phyloP scores from a whole-genome alignment of 2,113 vertebrate genomes.

The Petroica traversi region DNA sequence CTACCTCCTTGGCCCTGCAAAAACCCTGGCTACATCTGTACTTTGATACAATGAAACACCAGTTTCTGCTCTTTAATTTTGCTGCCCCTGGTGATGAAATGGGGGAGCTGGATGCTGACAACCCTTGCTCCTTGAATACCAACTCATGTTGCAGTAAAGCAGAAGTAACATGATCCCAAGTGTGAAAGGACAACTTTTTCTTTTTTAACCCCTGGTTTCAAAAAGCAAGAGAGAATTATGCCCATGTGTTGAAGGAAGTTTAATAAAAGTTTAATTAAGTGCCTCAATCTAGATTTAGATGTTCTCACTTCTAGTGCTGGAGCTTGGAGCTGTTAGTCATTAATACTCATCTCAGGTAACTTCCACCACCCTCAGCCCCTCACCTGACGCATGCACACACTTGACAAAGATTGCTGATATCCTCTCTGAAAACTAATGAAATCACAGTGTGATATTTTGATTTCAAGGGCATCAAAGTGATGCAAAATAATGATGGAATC shows the following conservation, averaged over 20 bases:
- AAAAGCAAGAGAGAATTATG: not conserved
- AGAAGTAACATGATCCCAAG: not conserved
- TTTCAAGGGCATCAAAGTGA: slow-evolving; percentile 53
- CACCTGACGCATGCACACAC: slow-evolving; percentile 31
- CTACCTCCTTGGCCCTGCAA: not conserved
- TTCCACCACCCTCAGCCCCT: slow-evolving; percentile 48
- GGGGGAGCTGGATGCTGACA: not conserved
- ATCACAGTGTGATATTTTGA: slow-evolving; percentile 57
- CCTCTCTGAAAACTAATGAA: slow-evolving; percentile 63
- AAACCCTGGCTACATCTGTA: not conserved
- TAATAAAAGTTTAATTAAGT: slow-evolving; percentile 48
- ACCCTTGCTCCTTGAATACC: not conserved
- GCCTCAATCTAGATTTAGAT: slow-evolving; percentile 33
- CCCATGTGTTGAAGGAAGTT: not conserved
- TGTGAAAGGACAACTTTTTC: not conserved
- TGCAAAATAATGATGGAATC: not conserved
- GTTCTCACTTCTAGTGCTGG: slow-evolving; percentile 3
- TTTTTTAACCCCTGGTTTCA: not conserved
- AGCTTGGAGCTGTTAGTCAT: slow-evolving; percentile 58
- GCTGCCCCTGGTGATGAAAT: not conserved
- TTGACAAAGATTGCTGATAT: slow-evolving; percentile 67
- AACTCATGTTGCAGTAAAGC: not conserved
- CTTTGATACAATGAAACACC: not conserved
- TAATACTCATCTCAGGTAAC: slow-evolving; percentile 64
- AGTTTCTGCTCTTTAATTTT: not conserved